phyloP scores from a whole-genome alignment of 2,797 vertebrate genomes.

The Acanthopagrus latus region DNA sequence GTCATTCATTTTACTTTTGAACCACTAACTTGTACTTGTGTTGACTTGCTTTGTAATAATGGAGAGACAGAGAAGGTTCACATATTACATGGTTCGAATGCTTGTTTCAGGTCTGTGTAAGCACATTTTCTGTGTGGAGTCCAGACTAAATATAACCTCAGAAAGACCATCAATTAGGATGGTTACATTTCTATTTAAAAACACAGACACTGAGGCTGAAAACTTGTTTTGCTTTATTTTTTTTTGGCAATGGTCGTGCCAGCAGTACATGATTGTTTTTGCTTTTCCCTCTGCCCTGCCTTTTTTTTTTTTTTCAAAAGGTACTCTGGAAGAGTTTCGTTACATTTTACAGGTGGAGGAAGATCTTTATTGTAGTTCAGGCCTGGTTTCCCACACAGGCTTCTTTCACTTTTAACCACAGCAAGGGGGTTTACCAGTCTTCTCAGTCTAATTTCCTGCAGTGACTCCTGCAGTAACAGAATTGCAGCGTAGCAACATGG shows the following conservation, averaged over 20 bases:
- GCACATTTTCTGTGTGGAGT: constrained; percentile 54
- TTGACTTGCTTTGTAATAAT: constrained; percentile 29
- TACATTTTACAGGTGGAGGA: constrained; percentile 21
- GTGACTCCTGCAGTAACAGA: constrained; percentile 16
- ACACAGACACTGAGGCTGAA: constrained; percentile 32
- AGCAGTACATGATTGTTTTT: not conserved
- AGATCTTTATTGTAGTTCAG: not conserved
- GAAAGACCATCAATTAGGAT: constrained; percentile 69
- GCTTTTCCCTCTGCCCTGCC: constrained; percentile 4
- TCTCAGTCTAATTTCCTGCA: constrained; percentile 13
- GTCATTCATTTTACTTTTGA: constrained; percentile 22
- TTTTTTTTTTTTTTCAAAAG: constrained; percentile 58
- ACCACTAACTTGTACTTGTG: constrained; percentile 7
- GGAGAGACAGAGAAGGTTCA: constrained; percentile 13
- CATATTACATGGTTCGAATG: constrained; percentile 40
- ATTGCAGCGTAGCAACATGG: constrained; percentile 23
- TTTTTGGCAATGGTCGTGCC: not conserved
- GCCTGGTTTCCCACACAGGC: not conserved
- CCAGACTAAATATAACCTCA: constrained; percentile 75
- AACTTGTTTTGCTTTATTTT: constrained; percentile 27
- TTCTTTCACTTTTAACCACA: constrained; percentile 1
- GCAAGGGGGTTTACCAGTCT: not conserved
- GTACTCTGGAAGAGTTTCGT: not conserved
- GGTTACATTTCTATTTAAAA: constrained; percentile 62
- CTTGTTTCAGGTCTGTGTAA: constrained; percentile 57